Evolutionary conservation across 1,140 invertebrate species (phyloP), one percentile per base, ranked within the genome.

Genomic region (Agrypnia vestita): DNA sequence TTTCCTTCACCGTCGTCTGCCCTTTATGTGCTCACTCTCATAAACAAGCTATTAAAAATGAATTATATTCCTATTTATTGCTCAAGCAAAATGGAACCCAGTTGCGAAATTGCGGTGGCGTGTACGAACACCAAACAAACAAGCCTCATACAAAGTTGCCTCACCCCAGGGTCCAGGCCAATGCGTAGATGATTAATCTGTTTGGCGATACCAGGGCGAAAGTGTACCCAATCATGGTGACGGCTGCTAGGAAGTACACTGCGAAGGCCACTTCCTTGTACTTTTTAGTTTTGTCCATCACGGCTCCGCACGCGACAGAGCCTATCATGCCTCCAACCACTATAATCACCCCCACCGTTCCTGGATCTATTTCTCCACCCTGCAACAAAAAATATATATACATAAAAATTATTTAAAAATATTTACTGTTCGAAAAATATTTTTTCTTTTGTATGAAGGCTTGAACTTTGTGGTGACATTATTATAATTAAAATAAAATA

Each of bases 241-340:
- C 69, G 3, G 67, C 51, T 35, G 77, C 64, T 7, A 79, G 64
- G 10, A 72, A 49, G 46, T 79, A 79, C 4, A 79, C 77, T 51
- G 69, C 84, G 81, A 85, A 84, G 51, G 75, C 47, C 21, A 82
- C 84, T 83, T 84, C 82, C 44, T 83, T 83, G 35, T 78, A 83
- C 55, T 72, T 79, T 76, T 83, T 83, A 3, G 82, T 83, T 46
- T 35, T 74, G 55, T 83, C 82, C 49, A 83, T 71, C 25, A 83
- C 75, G 15, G 51, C 67, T 11, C 82, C 82, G 53, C 75, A 83
- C 4, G 53, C 56, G 7, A 83, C 75, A 4, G 79, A 80, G 4
- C 75, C 82, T 7, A 78, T 75, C 82, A 83, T 83, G 13, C 82
- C 82, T 11, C 76, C 72, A 1, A 81, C 55, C n/a, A 83, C 79